Conservation (phyloP, 2,113 vertebrate genomes). For the Aramus guarauna region DNA sequence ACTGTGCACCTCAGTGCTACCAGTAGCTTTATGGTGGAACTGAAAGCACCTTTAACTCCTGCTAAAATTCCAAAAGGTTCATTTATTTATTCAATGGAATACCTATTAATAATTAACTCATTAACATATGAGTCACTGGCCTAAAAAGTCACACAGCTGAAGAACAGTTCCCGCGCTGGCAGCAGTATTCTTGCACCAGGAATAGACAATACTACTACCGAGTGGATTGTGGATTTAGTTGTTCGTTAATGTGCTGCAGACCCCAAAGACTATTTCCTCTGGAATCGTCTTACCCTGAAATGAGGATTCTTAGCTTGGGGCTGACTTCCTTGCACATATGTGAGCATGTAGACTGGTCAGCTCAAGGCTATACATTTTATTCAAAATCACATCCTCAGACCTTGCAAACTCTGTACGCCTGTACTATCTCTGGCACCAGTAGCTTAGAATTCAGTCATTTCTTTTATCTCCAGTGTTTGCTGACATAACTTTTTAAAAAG, state of each 20-base stretch:
- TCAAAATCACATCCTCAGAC: not conserved
- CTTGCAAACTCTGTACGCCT: not conserved
- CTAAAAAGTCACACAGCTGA: not conserved
- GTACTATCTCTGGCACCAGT: not conserved
- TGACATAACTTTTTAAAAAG: constrained; percentile 34
- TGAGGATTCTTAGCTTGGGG: not conserved
- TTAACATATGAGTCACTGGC: not conserved
- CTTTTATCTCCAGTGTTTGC: not conserved
- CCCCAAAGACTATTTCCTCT: not conserved
- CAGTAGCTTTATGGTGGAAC: not conserved
- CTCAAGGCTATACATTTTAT: not conserved
- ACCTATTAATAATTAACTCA: not conserved
- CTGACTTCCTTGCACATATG: not conserved
- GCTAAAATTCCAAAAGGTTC: not conserved
- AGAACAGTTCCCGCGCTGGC: not conserved
- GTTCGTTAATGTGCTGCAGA: not conserved
- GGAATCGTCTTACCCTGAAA: not conserved
- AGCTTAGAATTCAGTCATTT: constrained; percentile 12
- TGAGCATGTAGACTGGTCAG: not conserved
- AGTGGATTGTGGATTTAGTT: not conserved
- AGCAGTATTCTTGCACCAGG: not conserved
- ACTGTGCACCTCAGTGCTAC: not conserved
- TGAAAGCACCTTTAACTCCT: not conserved
- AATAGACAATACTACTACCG: not conserved
- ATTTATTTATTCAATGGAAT: not conserved